Base-by-base conservation (phyloP, 2,113 vertebrate species). In the Periophthalmus modestus region DNA sequence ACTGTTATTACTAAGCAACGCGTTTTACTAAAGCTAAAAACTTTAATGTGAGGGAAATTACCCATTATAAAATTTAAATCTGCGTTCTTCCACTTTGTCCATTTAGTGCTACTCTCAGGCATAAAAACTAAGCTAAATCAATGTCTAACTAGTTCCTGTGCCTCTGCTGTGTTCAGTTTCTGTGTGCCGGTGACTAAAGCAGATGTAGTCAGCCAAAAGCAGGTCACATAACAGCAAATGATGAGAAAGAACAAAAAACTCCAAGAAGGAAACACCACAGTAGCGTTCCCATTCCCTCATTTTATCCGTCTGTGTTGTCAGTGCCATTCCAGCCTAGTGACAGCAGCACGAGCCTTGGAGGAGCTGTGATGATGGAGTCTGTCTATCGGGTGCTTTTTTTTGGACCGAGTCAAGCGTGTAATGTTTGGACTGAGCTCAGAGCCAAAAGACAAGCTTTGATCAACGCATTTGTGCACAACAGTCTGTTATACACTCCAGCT, bases 391-490 rank as follows among this genome's bases (percentile, higher is more conserved):
- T 66, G 1, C n/a, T n/a, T 28, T 34, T 58, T 36, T 65, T n/a
- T 62, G 59, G 24, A n/a, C 48, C 18, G 13, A 80, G 69, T 10
- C 36, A 66, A 63, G 66, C 1, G 0, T 61, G 66, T 39, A 11
- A 74, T 57, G 46, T 77, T 68, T 54, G 61, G 54, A 70, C 59
- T 50, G 33, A 14, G 59, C 72, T 28, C 14, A 12, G 63, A 69
- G 69, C 65, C 15, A 63, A 68, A 73, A 61, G 50, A 63, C 54
- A 43, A 68, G 12, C 68, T 82, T 77, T 82, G 68, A 75, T 74
- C 75, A 43, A 58, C 68, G 71, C 69, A 63, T 66, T 68, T 69
- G 58, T 50, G 33, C 68, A 52, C 50, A 16, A 46, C 10, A 75
- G 33, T 58, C 68, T 14, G 66, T 71, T 77, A 47, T 65, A 58